Percentiles rank a stretch among this genome's conserved stretches.
phyloP scores from a whole-genome alignment of 2,113 vertebrate genomes.

The Pseudorhombus dupliciocellatus region DNA sequence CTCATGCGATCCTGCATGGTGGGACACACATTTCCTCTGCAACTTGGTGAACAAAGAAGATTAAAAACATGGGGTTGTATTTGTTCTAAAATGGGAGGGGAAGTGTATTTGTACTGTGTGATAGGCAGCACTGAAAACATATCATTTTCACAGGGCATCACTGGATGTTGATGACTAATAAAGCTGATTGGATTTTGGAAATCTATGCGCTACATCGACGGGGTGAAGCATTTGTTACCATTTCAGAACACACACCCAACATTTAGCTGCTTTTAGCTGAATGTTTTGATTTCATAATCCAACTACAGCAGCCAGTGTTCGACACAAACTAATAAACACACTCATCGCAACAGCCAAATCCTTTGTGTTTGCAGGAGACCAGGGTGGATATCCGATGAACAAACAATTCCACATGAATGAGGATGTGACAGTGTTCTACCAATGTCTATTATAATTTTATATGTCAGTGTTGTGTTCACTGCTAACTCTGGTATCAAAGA shows the following conservation, averaged over 20 bases:
- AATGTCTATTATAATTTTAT: neutral
- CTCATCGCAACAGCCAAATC: neutral
- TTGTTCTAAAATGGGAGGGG: neutral
- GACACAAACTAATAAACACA: neutral
- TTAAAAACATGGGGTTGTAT: neutral
- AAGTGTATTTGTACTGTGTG: conserved; percentile 13
- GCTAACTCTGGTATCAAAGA: no score
- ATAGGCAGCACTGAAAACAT: conserved; percentile 22
- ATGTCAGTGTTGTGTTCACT: neutral
- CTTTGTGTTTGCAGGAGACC: neutral
- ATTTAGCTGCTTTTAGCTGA: neutral
- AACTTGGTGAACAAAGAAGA: neutral
- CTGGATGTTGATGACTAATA: conserved; percentile 24
- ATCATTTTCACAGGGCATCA: neutral
- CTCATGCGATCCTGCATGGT: no score
- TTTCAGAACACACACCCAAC: neutral
- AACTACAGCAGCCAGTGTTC: neutral
- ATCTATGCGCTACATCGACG: neutral
- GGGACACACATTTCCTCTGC: neutral
- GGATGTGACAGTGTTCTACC: neutral
- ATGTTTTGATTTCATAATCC: neutral
- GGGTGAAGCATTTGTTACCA: conserved; percentile 18
- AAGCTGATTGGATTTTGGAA: conserved; percentile 18
- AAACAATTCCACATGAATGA: neutral
- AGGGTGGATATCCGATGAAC: neutral